Evolutionary conservation across 2,797 vertebrate genomes (phyloP), one percentile per base, ranked within the genome.

Genomic region (Chromobotia macracanthus): DNA sequence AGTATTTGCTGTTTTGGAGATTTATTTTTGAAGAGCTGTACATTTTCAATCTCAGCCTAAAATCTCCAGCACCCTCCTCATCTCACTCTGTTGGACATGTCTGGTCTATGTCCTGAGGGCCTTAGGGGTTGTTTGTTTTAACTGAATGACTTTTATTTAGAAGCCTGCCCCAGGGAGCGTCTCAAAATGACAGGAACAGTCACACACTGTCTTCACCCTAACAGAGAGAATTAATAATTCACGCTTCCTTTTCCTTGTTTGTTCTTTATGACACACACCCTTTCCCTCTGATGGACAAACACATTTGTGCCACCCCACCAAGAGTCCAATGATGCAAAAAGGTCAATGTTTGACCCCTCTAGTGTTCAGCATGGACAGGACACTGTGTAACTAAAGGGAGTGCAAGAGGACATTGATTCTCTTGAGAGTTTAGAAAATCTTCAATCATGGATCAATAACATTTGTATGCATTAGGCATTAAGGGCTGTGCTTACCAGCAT

Each of bases 151-250:
- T 87, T 77, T 80, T 86, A 79, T 85, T 86, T 78, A 84, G 81
- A 80, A 75, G 67, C 15, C 48, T 38, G 61, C 81, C 63, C 70
- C 67, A 64, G 82, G 72, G 86, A 81, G 56, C 18, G 18, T 61
- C 66, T 63, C 79, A 38, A 77, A 80, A 82, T 66, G 84, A 82
- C 80, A 79, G 78, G 75, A 84, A 79, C 75, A 79, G 69, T 86
- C 83, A 83, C 77, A 82, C 58, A 80, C 70, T 79, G 73, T 83
- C 80, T 77, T 77, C 69, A 64, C 67, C 77, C 61, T 75, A 80
- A 84, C 75, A 72, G 75, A 55, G 31, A 74, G 63, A 84, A 84
- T 88, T 77, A 84, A 87, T 82, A 86, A 88, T 84, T 82, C 80
- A 86, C 79, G 8, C 76, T 73, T 55, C 44, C 63, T 46, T 78